Conservation (phyloP, 2,797 vertebrate genomes). For the Haliaeetus albicilla region DNA sequence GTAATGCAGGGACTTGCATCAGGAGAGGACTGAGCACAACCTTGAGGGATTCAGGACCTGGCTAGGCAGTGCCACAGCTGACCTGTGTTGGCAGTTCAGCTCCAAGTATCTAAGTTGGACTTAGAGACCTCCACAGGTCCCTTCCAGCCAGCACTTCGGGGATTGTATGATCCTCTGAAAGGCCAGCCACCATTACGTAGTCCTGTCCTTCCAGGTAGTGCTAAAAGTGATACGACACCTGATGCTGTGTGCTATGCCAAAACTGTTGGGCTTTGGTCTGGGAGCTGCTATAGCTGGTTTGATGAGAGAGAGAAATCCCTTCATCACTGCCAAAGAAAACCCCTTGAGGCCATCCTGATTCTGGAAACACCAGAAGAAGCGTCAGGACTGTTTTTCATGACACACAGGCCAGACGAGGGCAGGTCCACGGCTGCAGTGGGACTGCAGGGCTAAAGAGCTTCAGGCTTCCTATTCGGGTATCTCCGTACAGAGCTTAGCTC, state of each 20-base stretch:
- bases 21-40: background rate
- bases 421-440: background rate
- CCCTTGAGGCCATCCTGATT: background rate
- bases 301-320: background rate
- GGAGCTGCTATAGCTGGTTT: background rate
- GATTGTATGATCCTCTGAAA: background rate
- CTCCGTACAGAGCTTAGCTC: background rate
- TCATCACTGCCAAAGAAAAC: background rate
- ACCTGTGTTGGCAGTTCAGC: background rate
- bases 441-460: background rate
- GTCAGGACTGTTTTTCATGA: background rate
- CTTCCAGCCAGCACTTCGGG: background rate
- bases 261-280: background rate
- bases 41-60: background rate
- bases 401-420: background rate
- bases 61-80: background rate
- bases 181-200: accelerated
- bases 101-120: background rate
- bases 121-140: background rate
- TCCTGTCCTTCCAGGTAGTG: background rate
- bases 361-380: background rate
- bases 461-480: background rate
- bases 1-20: background rate
- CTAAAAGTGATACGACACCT: background rate
- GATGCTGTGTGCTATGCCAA: background rate